Conservation (phyloP, 2,113 vertebrate genomes). For the Ptyas mucosa region DNA sequence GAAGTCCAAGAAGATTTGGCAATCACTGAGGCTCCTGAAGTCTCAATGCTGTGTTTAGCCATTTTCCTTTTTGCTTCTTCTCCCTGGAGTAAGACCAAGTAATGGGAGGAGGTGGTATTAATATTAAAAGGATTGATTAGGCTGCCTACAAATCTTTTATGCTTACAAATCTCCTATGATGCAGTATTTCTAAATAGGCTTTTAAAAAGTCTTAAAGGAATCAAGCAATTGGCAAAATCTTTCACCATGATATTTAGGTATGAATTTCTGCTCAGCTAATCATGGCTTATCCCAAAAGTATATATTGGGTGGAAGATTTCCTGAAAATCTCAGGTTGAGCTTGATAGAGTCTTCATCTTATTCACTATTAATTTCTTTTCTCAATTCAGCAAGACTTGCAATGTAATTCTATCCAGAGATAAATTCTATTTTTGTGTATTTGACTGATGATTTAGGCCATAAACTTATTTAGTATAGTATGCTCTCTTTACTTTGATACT, state of each 20-base stretch:
- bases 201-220: background rate
- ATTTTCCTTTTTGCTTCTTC: background rate
- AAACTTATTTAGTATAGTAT: background rate
- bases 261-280: background rate
- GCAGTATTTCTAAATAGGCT: background rate
- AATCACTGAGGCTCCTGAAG: constrained; percentile 1
- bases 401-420: background rate
- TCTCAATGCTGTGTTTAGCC: background rate
- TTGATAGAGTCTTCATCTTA: background rate
- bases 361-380: background rate
- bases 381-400: background rate
- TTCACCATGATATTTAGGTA: background rate
- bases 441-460: background rate
- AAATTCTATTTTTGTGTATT: background rate
- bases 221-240: background rate
- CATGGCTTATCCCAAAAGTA: background rate
- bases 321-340: background rate
- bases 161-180: background rate
- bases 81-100: background rate
- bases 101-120: background rate
- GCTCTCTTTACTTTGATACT: background rate
- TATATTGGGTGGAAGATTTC: background rate
- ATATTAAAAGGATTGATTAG: constrained; percentile 11
- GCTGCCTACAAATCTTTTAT: background rate
- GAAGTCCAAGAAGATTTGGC: constrained; percentile 12